Base-by-base conservation (phyloP, 2,113 vertebrate genomes). In the Manacus vitellinus region DNA sequence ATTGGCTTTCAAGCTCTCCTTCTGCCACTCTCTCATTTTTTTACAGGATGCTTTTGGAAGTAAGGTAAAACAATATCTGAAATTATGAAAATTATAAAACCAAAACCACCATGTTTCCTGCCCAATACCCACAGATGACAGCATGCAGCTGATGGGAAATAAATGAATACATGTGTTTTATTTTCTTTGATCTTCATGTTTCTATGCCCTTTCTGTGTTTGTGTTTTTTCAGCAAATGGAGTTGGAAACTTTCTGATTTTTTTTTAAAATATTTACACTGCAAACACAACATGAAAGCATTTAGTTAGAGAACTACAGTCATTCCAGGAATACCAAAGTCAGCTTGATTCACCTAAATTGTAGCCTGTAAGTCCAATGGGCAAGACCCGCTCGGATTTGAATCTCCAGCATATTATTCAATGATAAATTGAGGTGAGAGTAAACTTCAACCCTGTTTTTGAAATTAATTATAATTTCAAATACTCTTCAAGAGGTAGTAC, bases 241-340 rank as follows among this genome's bases (percentile, higher is more conserved):
- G 8, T 49, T 80, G 49, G 52, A 61, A 89, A 72, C 35, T 39
- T 35, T 56, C 49, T 46, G 70, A 44, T 22, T 66, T 47, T 22
- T 43, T 79, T 59, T 79, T 88, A 70, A 11, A 68, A 66, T 91
- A 95, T 94, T 96, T 86, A 68, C 65, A 71, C 52, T 72, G 52
- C 65, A 96, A 93, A 94, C 52, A 88, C 7, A 72, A 90, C 65
- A 94, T 94, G 68, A 96, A 95, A 96, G 75, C 68, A 46, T 68
- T 93, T 74, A 4, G 4, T 71, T 84, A 77, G 66, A 91, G 65
- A 72, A 72, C 44, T 78, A 37, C 0, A 74, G 63, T 61, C 63
- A 78, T 89, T 92, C 79, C 75, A 90, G 79, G 61, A 94, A 94
- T 90, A 75, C 82, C 79, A 88, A 52, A 81, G 75, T 65, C 88